Evolutionary conservation across 2,113 vertebrate genomes (phyloP), one percentile per base, ranked within the genome.

Genomic region (Tapirus terrestris): DNA sequence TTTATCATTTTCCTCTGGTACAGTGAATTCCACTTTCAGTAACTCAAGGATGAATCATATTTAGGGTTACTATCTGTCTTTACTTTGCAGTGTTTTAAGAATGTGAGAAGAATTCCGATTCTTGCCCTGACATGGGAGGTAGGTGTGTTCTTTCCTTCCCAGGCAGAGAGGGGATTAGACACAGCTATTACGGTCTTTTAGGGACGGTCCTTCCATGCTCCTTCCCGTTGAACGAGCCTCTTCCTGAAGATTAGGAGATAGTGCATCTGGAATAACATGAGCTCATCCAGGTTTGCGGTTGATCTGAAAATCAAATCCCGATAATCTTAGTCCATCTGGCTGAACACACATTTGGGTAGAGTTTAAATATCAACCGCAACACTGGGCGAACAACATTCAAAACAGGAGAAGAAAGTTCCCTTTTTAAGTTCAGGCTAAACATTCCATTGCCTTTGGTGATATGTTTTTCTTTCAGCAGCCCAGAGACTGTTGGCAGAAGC

Each of bases 171-270:
- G 36, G 96, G 73, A 96, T 95, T 97, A 98, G 87, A 73, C 17
- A 68, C 7, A 8, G 80, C 31, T 96, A 70, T 96, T 97, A 96
- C 86, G 81, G 29, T 98, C 63, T 97, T 97, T 91, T 88, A 91
- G 95, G 96, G 81, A 98, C 91, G 65, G 91, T 93, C 51, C 67
- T 89, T 97, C 97, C 77, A 1, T 96, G 97, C 83, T 97, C 83
- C 91, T 93, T 97, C 97, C 73, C 63, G 43, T 48, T 79, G 53
- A 89, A 97, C 3, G 18, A 76, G 97, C 92, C 27, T 97, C 84
- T 98, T 98, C 98, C 97, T 98, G 94, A 93, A 98, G 98, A 98
- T 98, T 96, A 98, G 82, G 96, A 98, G 98, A 98, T 98, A 98
- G 98, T 76, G 84, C 98, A 98, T 98, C 98, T 98, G 98, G 96